phyloP scores from a whole-genome alignment of 2,888 invertebrate genomes.

The Diaperis boleti region DNA sequence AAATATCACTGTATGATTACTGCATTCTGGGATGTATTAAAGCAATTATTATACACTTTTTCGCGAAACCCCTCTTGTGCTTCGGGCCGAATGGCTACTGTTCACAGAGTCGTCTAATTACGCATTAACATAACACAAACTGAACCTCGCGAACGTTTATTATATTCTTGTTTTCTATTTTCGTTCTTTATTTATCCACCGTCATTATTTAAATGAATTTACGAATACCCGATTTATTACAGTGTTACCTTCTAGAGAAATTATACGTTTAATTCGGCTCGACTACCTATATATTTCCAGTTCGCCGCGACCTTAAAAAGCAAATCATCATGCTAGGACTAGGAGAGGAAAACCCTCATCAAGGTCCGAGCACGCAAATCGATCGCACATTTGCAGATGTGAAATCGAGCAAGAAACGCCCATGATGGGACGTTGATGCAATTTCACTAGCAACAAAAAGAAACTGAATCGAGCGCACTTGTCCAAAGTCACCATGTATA shows the following conservation, averaged over 20 bases:
- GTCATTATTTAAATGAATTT: conserved; percentile 49
- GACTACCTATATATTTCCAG: background rate
- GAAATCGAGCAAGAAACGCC: too few relatives aligned
- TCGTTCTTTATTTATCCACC: conserved; percentile 54
- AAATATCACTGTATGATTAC: conserved; percentile 62
- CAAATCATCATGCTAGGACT: background rate
- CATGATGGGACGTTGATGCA: too few relatives aligned
- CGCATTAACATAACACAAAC: conserved; percentile 53
- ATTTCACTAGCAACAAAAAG: too few relatives aligned
- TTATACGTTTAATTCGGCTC: conserved; percentile 3
- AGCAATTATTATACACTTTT: conserved; percentile 59
- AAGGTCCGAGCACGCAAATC: background rate
- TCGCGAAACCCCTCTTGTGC: conserved; percentile 51
- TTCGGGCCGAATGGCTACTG: conserved; percentile 55
- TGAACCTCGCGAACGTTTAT: conserved; percentile 53
- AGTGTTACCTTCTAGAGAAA: conserved; percentile 10
- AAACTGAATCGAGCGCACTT: too few relatives aligned
- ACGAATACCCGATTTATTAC: conserved; percentile 30
- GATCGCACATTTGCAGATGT: background rate
- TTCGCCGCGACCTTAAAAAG: background rate
- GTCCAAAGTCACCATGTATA: too few relatives aligned
- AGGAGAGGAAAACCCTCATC: background rate
- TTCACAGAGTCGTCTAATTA: conserved; percentile 56
- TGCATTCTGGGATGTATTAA: conserved; percentile 58
- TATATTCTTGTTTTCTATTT: conserved; percentile 52